These are phyloP conservation scores for Microctenopoma stevenorrisi DNA, from an alignment of 2,797 vertebrate genomes.

Conservation along the genomic window DNA sequence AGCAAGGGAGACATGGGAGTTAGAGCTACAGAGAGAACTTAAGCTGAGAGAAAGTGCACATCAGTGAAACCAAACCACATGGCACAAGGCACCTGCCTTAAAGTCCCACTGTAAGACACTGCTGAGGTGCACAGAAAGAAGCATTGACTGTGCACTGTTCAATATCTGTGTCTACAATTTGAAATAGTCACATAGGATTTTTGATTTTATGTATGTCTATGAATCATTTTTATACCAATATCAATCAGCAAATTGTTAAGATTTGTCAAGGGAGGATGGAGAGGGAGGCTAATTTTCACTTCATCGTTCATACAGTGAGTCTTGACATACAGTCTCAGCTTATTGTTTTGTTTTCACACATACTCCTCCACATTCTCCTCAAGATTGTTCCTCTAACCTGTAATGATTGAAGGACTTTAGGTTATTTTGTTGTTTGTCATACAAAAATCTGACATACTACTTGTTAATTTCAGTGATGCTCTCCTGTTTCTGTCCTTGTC, in stretches of 20 bases:
- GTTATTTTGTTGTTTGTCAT: not conserved
- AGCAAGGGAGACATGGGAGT: constrained; percentile 38
- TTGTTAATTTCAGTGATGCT: not conserved
- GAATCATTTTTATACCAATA: not conserved
- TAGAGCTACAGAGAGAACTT: constrained; percentile 27
- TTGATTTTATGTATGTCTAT: constrained; percentile 22
- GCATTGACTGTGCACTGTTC: not conserved
- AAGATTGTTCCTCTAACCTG: not conserved
- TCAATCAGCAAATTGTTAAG: constrained; percentile 10
- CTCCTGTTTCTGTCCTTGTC: not conserved
- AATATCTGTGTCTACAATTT: constrained; percentile 18
- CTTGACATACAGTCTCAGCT: not conserved
- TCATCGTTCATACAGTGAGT: not conserved
- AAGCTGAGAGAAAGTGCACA: constrained; percentile 38
- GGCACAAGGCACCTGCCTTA: constrained; percentile 53
- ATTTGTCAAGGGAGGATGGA: not conserved
- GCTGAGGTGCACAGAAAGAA: constrained; percentile 13
- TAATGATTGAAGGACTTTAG: constrained; percentile 8
- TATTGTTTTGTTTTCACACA: not conserved
- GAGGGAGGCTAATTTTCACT: not conserved
- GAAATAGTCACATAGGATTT: constrained; percentile 19
- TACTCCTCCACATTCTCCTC: not conserved
- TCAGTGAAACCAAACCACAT: constrained; percentile 52
- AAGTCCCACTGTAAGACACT: constrained; percentile 24
- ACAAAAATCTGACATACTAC: no score